Base-by-base conservation (phyloP, 2,888 invertebrate species). In the Ischnus inquisitorius region DNA sequence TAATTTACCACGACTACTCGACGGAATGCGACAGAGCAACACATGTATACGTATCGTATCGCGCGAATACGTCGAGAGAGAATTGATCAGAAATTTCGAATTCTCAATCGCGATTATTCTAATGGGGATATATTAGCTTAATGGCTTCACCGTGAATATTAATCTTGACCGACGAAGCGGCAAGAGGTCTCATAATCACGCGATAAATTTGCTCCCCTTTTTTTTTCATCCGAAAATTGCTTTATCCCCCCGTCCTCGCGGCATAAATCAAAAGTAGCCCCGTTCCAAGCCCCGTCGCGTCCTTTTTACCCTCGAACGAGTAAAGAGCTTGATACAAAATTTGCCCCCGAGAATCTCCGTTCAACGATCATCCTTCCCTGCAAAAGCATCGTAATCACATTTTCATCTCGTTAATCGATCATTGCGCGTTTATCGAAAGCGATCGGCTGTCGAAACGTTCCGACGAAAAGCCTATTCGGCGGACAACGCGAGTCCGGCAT, bases 71-170 rank as follows among this genome's bases (percentile, higher is more conserved):
- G 10, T 54, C 34, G 34, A 4, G 8, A 39, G 25, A 72, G 16
- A 22, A 74, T 68, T 69, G 69, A 81, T 81, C 68, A 46, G 41
- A 41, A 62, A 81, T 75, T 75, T 69, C 19, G 25, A 51, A 67
- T 43, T 65, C 54, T 28, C 8, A 14, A 14, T 6, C 16, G 39
- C 34, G 16, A 39, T 67, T 82, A 77, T 71, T 67, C 48, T 62
- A 77, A 79, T 79, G 46, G 67, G 67, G 39, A 65, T 25, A 34
- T 46, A 79, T 79, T 67, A 57, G 41, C 46, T 67, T 74, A 46
- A 79, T 74, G 19, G 74, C 65, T 67, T 43, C 39, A 19, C 46
- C 19, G n/a, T 60, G 74, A 67, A 82, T 82, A 77, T 77, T 72
- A 28, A 77, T 71, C 16, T 54, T 19, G 22, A 28, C 43, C 43